Evolutionary conservation across 2,888 invertebrate species (phyloP).

Genomic region (Isotomurus palustris): DNA sequence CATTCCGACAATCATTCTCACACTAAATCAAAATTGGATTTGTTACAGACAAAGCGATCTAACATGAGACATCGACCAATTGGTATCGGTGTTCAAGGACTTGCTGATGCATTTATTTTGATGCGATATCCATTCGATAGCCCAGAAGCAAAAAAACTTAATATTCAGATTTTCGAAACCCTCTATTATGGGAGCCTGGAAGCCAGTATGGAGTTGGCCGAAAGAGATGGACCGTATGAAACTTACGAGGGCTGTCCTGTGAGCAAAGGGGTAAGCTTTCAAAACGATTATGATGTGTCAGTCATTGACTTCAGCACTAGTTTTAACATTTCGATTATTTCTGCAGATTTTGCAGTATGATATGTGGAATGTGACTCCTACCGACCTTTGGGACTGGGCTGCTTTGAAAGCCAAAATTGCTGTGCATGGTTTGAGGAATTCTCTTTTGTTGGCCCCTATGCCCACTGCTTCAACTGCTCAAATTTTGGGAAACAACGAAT

Average conservation of each 20-base stretch:
- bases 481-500: constrained; percentile 97
- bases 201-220: constrained; percentile 89
- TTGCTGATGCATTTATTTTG: constrained; percentile 93
- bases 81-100: constrained; percentile 91
- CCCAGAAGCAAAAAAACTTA: constrained; percentile 74
- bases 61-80: constrained; percentile 70
- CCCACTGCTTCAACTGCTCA: constrained; percentile 99
- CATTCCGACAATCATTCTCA: background rate
- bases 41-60: constrained; percentile 58
- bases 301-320: too few relatives aligned
- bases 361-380: constrained; percentile 91
- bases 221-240: constrained; percentile 77
- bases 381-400: constrained; percentile 85
- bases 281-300: too few relatives aligned
- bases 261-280: constrained; percentile 69
- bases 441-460: constrained; percentile 92
- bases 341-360: constrained; percentile 90
- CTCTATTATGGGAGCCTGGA: constrained; percentile 96
- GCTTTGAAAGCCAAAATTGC: constrained; percentile 76
- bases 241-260: constrained; percentile 89
- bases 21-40: background rate
- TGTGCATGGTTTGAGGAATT: constrained; percentile 86
- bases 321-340: too few relatives aligned
- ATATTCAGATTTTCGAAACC: constrained; percentile 95
- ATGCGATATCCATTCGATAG: constrained; percentile 92